Conservation (phyloP, 1,140 invertebrate genomes). For the Drosophila erecta region DNA sequence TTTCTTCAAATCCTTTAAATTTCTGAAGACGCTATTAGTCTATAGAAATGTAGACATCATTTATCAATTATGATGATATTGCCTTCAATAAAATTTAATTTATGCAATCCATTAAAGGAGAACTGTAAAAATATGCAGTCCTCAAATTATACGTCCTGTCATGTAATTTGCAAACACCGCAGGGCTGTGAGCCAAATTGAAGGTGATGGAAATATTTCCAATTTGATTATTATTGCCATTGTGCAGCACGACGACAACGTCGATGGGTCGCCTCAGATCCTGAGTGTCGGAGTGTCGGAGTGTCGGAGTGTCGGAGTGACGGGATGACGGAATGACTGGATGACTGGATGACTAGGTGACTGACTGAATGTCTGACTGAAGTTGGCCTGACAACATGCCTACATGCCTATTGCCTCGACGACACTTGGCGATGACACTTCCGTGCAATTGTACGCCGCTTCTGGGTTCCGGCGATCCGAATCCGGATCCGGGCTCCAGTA, state of each 20-base stretch:
- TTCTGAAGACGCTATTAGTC: not conserved
- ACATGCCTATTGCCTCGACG: constrained; percentile 76
- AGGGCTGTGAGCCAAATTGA: constrained; percentile 30
- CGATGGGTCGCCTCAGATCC: constrained; percentile 27
- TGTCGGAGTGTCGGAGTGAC: constrained; percentile 18
- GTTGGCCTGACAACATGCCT: constrained; percentile 58
- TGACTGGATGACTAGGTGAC: constrained; percentile 21
- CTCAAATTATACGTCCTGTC: constrained; percentile 25
- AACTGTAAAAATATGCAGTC: constrained; percentile 39
- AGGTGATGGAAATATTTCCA: constrained; percentile 50
- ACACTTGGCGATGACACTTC: constrained; percentile 78
- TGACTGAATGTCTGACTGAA: constrained; percentile 14
- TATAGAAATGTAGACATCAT: constrained; percentile 1
- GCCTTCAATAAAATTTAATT: constrained; percentile 13
- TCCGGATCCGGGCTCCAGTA: constrained; percentile 22
- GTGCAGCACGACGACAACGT: constrained; percentile 29
- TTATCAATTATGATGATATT: constrained; percentile 12
- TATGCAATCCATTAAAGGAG: constrained; percentile 18
- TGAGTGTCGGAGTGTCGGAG: constrained; percentile 13
- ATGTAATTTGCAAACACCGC: constrained; percentile 29
- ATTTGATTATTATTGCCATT: constrained; percentile 53
- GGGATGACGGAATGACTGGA: constrained; percentile 5
- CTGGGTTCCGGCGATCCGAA: constrained; percentile 53
- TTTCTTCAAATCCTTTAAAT: not conserved
- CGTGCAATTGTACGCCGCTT: constrained; percentile 76